Base-by-base conservation (phyloP, 2,113 vertebrate genomes). In the Polypterus bichir region DNA sequence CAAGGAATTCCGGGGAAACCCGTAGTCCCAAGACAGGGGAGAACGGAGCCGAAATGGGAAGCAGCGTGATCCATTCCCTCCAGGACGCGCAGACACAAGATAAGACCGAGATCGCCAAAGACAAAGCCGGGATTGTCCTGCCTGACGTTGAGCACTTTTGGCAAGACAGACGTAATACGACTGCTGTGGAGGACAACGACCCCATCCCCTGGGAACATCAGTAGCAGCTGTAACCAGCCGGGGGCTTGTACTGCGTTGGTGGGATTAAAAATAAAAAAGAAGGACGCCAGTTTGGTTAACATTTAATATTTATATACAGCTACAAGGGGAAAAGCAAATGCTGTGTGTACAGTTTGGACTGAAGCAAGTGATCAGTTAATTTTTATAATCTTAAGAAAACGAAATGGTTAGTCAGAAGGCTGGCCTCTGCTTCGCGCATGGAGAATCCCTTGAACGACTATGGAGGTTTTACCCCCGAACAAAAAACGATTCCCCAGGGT, bases 201-300 rank as follows among this genome's bases (percentile, higher is more conserved):
- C 88, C 87, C 1, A 65, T 88, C 44, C 88, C 88, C 1, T 90
- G 88, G 88, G 88, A 90, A 63, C 71, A 68, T 62, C 73, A 82
- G 57, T 73, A 80, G 54, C 52, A 56, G 3, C 52, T 67, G 4
- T 73, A 51, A 68, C 27, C 27, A 27, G 27, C 27, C 27, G 27
- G 27, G 27, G 27, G 27, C 27, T 27, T 27, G 27, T 27, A 27
- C 27, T 27, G 27, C 27, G 27, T 27, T 3, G 5, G 11, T 9
- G 11, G 11, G 3, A 54, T 9, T 9, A 3, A 9, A 9, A 45
- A 58, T 4, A 57, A 54, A 5, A 46, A 6, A 5, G 7, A 5
- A 47, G 8, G 27, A 44, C 6, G 44, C 7, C 45, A 45, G 6
- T 10, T 44, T 54, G 49, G 52, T 54, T 44, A 44, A 10, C 7